Evolutionary conservation across 1,140 invertebrate species (phyloP), one percentile per base, ranked within the genome.

Genomic region (Zaprionus tsacasi): DNA sequence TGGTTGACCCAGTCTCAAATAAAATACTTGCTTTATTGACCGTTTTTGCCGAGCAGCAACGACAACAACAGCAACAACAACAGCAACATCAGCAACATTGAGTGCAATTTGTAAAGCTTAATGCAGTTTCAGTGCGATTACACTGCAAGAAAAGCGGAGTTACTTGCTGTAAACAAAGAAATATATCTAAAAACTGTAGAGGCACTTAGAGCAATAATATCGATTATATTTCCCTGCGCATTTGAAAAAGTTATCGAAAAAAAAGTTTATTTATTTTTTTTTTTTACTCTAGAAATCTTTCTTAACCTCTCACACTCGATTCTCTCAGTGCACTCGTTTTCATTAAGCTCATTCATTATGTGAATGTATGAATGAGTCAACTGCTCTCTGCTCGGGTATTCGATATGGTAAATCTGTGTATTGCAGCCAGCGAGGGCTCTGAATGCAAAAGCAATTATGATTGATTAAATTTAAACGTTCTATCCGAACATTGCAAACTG

Each of bases 21-120:
- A 43, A 57, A 74, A 70, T 69, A 55, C 33, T 57, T 74, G 58
- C 36, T 69, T 73, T 73, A 74, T 74, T 70, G 66, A 74, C 66
- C 58, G 71, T 36, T 70, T 70, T 69, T 13, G 25, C 12, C 30
- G 10, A 48, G 17, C 45, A 48, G 43, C 45, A 48, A 2, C 15
- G 25, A 48, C n/a, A n/a, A n/a, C n/a, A n/a, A 48, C 45, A 40
- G 13, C 40, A 65, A 48, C 11, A 17, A 15, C 48, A 17, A 50
- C 59, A 55, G 21, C 59, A 15, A 13, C 35, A 33, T 8, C 33
- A 38, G 11, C 61, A 55, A 55, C 48, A 64, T 40, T n/a, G 38
- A 57, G 43, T 35, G 54, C 64, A 45, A n/a, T 55, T 64, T 43
- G 27, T 55, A 55, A 27, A 55, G 52, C 27, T 55, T n/a, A 55